A percentile compares a stretch with the other conserved stretches of the same genome.
phyloP scores from a whole-genome alignment of 2,797 vertebrate genomes.

The Threskiornis aethiopicus region DNA sequence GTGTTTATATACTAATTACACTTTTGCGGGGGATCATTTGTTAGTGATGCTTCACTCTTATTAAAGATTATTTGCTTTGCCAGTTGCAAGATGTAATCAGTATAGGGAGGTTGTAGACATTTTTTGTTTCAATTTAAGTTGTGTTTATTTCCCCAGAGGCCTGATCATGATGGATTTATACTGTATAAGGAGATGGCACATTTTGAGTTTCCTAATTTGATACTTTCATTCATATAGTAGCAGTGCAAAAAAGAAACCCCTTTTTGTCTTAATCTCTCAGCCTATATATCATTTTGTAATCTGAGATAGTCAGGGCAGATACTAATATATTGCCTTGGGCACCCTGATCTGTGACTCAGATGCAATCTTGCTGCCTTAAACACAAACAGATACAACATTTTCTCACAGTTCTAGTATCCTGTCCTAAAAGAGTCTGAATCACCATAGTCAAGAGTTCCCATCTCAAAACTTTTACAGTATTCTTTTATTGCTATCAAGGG shows the following conservation, averaged over 20 bases:
- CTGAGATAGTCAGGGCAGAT: neutral
- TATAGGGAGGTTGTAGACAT: neutral
- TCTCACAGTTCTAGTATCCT: constrained; percentile 27
- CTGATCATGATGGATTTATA: neutral
- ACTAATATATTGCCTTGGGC: neutral
- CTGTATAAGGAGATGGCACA: neutral
- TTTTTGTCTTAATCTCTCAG: neutral
- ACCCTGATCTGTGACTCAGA: neutral
- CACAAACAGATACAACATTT: neutral
- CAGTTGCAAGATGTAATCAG: neutral
- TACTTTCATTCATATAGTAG: neutral
- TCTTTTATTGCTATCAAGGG: neutral
- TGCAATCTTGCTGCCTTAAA: constrained; percentile 10
- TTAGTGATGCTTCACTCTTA: neutral
- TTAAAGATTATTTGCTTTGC: neutral
- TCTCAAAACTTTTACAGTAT: neutral
- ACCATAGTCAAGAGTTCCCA: neutral
- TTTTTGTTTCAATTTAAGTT: neutral
- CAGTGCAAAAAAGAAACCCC: neutral
- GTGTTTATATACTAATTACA: neutral
- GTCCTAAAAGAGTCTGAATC: neutral
- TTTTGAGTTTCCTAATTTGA: neutral
- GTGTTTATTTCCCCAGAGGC: neutral
- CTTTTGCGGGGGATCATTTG: neutral
- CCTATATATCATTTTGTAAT: constrained; percentile 1